phyloP scores from a whole-genome alignment of 2,113 vertebrate species.

The Phodopus roborovskii region DNA sequence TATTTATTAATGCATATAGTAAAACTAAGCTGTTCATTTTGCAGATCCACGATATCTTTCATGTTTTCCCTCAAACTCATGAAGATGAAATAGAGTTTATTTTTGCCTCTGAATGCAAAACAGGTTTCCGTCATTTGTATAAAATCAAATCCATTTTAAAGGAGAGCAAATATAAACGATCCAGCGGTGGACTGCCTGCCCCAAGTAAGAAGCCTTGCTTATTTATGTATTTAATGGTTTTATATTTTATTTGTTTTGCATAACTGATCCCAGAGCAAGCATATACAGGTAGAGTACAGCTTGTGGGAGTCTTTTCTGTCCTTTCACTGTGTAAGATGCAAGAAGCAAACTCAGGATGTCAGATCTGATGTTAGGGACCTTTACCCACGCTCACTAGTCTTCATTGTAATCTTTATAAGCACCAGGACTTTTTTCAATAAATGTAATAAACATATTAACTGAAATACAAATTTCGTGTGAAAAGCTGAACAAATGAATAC shows the following conservation, averaged over 20 bases:
- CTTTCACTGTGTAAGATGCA: neutral
- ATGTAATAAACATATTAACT: neutral
- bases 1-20: conserved; percentile 64
- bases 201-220: conserved; percentile 82
- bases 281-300: neutral
- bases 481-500: neutral
- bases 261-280: neutral
- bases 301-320: neutral
- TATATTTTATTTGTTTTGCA: neutral
- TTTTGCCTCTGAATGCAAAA: conserved; percentile 91
- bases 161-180: conserved; percentile 88
- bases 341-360: neutral
- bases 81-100: conserved; percentile 91
- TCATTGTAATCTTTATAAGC: conserved; percentile 31
- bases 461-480: neutral
- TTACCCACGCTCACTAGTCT: neutral
- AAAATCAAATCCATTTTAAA: conserved; percentile 87
- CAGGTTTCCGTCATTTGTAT: conserved; percentile 90
- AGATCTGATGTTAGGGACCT: neutral
- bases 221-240: conserved; percentile 15
- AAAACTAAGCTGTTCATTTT: conserved; percentile 76
- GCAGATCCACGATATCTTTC: conserved; percentile 91
- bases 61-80: conserved; percentile 88
- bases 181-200: conserved; percentile 85
- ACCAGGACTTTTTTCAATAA: conserved; percentile 31